Evolutionary conservation across 1,140 invertebrate genomes (phyloP).

Genomic region (Drosophila miranda): DNA sequence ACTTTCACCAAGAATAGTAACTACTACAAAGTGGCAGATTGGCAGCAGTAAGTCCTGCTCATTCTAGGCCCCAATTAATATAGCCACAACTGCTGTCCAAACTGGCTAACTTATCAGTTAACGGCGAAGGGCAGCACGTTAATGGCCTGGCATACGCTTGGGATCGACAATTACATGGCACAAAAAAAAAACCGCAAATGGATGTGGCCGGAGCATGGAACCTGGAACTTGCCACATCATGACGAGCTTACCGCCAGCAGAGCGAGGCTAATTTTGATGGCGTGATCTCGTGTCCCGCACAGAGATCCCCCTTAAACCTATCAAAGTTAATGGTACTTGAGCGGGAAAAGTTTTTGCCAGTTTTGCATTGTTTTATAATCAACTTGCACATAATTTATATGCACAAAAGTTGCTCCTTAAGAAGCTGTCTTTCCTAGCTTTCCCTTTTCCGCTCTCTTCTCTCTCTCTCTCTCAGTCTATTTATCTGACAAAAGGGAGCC

Average conservation of each 20-base stretch:
- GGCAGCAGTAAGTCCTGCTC: too few relatives aligned
- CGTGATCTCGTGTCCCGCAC: too few relatives aligned
- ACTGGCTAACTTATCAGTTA: conserved; percentile 23
- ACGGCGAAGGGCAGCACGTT: conserved; percentile 48
- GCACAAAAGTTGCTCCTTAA: conserved; percentile 41
- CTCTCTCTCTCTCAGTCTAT: not conserved
- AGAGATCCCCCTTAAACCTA: conserved; percentile 14
- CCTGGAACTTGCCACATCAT: conserved; percentile 69
- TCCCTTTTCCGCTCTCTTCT: not conserved
- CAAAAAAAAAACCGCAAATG: conserved; percentile 62
- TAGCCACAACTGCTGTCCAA: too few relatives aligned
- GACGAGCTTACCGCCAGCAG: conserved; percentile 54
- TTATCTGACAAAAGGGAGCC: conserved; percentile 37
- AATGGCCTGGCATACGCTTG: conserved; percentile 70
- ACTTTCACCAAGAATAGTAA: too few relatives aligned
- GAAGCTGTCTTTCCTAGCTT: not conserved
- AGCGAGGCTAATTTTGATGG: conserved; percentile 45
- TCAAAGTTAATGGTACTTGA: conserved; percentile 72
- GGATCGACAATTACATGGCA: conserved; percentile 80
- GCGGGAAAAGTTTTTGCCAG: conserved; percentile 53
- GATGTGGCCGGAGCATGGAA: conserved; percentile 10
- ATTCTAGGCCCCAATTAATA: conserved; percentile 30
- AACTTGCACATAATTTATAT: conserved; percentile 63
- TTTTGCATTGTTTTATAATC: conserved; percentile 63
- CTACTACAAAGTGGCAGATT: too few relatives aligned